Evolutionary conservation across 2,113 vertebrate genomes (phyloP), one percentile per base, ranked within the genome.

Genomic region (Dipodomys spectabilis): DNA sequence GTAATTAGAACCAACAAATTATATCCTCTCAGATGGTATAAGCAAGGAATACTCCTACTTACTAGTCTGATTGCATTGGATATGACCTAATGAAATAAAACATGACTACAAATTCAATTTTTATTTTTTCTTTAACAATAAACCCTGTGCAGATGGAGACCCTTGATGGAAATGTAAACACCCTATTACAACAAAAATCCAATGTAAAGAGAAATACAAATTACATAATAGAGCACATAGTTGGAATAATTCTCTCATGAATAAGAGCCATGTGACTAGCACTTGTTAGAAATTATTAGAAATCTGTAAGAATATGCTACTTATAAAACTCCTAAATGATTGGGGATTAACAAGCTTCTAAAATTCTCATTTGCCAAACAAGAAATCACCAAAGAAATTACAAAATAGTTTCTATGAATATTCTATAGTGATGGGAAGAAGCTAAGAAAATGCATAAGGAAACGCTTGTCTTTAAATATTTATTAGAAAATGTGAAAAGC

Each of bases 1-100:
- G 18, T 73, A 94, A 92, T 95, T 92, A 90, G 45, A 10, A 78
- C 12, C 45, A 60, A 68, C 65, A 82, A 88, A 82, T 85, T 79
- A 32, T 18, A 57, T 32, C 19, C n/a, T 88, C 28, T 86, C 57
- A 30, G 57, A 28, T 35, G 19, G 13, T 25, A 74, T 11, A 53
- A 32, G 20, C 32, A 60, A 45, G 27, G 45, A 8, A 57, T n/a
- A 45, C 23, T 86, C 11, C 28, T 82, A 30, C 12, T 23, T 64
- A 6, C 0, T 72, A 49, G 67, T 53, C 30, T 78, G 23, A 25
- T 45, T 35, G 65, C 7, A 32, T 8, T n/a, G 11, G 65, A 18
- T 32, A 6, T 7, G 32, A 60, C 13, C 60, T 18, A 32, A 27
- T 71, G 9, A 62, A 68, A 25, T 30, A 53, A 83, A 62, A 67